A percentile compares a stretch with the other conserved stretches of the same genome.
Evolutionary conservation across 2,113 vertebrate genomes (phyloP).

Genomic region (Barbus barbus): DNA sequence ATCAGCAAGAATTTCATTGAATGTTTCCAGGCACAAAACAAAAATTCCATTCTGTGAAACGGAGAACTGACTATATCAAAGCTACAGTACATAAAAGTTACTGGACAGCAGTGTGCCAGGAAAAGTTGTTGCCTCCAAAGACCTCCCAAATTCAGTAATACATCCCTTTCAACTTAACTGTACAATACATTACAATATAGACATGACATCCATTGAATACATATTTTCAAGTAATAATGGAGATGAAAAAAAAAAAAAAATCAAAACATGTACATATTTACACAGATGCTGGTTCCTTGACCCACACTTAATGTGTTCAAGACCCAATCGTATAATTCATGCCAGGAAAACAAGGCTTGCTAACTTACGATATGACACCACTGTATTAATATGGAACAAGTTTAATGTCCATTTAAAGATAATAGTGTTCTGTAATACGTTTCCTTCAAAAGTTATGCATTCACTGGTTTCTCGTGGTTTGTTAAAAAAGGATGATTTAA

Average conservation of each 20-base stretch:
- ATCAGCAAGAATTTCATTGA: slow-evolving; percentile 8
- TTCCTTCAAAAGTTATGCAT: slow-evolving; percentile 17
- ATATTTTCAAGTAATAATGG: slow-evolving; percentile 73
- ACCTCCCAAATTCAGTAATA: slow-evolving; percentile 49
- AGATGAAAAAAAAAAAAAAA: slow-evolving; percentile 44
- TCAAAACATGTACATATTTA: slow-evolving; percentile 73
- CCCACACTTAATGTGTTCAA: slow-evolving; percentile 56
- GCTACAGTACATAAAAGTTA: slow-evolving; percentile 33
- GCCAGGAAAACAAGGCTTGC: neutral
- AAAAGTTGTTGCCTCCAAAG: slow-evolving; percentile 20
- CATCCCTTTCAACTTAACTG: slow-evolving; percentile 64
- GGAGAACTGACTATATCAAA: slow-evolving; percentile 36
- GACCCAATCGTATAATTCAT: slow-evolving; percentile 31
- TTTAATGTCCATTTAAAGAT: slow-evolving; percentile 42
- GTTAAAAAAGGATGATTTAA: slow-evolving; percentile 65
- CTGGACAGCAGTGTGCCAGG: slow-evolving; percentile 13
- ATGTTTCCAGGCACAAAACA: slow-evolving; percentile 33
- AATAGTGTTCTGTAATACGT: slow-evolving; percentile 50
- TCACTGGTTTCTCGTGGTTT: slow-evolving; percentile 46
- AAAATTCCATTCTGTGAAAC: slow-evolving; percentile 35
- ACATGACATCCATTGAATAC: slow-evolving; percentile 61
- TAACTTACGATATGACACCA: slow-evolving; percentile 46
- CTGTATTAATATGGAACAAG: slow-evolving; percentile 54
- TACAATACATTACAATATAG: slow-evolving; percentile 66
- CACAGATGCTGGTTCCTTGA: slow-evolving; percentile 60